Evolutionary conservation across 2,113 vertebrate genomes (phyloP).

Genomic region (Siniperca knerii): DNA sequence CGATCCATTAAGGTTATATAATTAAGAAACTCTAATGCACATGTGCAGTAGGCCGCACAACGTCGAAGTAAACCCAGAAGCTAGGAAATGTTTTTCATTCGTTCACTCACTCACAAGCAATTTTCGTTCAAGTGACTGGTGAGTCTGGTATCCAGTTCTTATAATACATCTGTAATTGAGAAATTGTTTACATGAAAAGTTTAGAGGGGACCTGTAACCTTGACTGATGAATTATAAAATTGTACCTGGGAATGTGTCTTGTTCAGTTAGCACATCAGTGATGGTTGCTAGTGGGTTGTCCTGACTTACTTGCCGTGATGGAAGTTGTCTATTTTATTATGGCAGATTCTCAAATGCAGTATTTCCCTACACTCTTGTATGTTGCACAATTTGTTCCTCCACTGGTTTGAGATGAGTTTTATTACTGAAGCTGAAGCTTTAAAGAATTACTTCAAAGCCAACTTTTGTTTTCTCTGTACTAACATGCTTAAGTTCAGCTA

Average conservation of each 20-base stretch:
- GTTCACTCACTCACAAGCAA: no score
- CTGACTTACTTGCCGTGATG: no score
- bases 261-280: no score
- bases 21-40: neutral
- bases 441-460: conserved; percentile 1
- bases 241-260: no score
- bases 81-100: no score
- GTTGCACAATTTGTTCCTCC: neutral
- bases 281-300: neutral
- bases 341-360: neutral
- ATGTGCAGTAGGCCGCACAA: no score
- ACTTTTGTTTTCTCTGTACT: neutral
- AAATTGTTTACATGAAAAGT: no score
- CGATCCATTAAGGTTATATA: neutral
- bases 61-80: no score
- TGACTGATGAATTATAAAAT: neutral
- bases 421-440: neutral
- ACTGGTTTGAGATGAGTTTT: neutral
- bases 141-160: no score
- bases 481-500: neutral
- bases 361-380: neutral
- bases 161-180: no score
- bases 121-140: no score
- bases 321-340: neutral
- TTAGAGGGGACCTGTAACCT: neutral